A percentile compares a stretch with the other conserved stretches of the same genome.
Conservation (phyloP, 1,140 invertebrate species). For the Stratiolaelaps scimitus region DNA sequence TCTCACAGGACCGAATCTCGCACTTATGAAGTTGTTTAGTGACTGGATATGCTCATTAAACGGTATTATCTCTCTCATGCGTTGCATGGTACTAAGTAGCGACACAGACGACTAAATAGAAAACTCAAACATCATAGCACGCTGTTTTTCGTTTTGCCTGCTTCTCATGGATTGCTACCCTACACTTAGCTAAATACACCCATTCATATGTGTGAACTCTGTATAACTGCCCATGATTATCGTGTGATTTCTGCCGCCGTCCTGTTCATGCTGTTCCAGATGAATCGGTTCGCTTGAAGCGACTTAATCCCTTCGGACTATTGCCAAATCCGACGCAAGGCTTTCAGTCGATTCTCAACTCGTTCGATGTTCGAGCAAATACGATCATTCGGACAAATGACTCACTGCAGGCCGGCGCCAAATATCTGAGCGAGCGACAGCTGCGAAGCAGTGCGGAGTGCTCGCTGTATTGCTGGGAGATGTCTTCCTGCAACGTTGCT, state of each 20-base stretch:
- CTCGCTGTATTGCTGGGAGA: slow-evolving; percentile 69
- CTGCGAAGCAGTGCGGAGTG: slow-evolving; percentile 58
- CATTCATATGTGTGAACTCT: too few relatives aligned
- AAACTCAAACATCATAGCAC: too few relatives aligned
- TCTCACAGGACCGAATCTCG: too few relatives aligned
- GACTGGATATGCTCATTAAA: too few relatives aligned
- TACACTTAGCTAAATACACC: too few relatives aligned
- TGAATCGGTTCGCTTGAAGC: slow-evolving; percentile 3
- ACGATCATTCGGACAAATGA: slow-evolving; percentile 82
- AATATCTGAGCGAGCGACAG: slow-evolving; percentile 71
- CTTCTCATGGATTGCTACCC: too few relatives aligned
- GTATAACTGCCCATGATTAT: too few relatives aligned
- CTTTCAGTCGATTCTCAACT: slow-evolving; percentile 43
- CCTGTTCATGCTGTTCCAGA: not conserved
- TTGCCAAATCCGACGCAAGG: not conserved
- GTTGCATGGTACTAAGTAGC: too few relatives aligned
- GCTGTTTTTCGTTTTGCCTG: too few relatives aligned
- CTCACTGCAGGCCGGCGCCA: slow-evolving; percentile 68
- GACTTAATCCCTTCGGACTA: slow-evolving; percentile 4
- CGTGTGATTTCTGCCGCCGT: not conserved
- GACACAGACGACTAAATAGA: too few relatives aligned
- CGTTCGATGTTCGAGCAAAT: slow-evolving; percentile 69
- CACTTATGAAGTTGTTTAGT: too few relatives aligned
- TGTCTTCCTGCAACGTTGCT: slow-evolving; percentile 71
- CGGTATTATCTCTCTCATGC: too few relatives aligned